Evolutionary conservation across 2,113 vertebrate species (phyloP).

Genomic region (Eulemur rufifrons): DNA sequence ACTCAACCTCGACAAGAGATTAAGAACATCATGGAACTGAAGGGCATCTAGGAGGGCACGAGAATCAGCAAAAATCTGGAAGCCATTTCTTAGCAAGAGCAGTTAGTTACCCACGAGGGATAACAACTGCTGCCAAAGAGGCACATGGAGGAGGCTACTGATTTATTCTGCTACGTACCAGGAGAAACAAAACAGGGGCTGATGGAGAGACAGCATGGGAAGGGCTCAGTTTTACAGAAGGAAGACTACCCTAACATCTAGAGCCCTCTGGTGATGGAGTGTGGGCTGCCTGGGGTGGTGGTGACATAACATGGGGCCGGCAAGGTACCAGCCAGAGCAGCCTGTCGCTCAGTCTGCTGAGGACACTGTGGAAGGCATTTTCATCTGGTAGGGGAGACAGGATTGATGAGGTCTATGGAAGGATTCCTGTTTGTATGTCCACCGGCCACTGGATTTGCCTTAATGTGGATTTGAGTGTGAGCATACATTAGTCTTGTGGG

Average conservation of each 20-base stretch:
- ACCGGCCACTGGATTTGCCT: background rate
- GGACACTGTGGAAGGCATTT: background rate
- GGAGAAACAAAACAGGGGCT: background rate
- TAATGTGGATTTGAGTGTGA: background rate
- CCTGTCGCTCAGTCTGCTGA: background rate
- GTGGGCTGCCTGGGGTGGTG: background rate
- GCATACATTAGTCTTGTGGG: background rate
- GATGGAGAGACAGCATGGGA: fast-evolving
- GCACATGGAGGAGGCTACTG: background rate
- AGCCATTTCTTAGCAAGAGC: background rate
- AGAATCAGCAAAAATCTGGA: background rate
- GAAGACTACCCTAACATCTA: background rate
- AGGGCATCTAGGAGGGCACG: background rate
- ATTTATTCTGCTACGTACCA: background rate
- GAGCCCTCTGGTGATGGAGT: background rate
- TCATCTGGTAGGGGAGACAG: background rate
- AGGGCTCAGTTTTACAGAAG: background rate
- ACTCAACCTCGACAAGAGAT: background rate
- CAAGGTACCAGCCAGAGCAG: background rate
- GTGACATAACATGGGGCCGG: background rate
- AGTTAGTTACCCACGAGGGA: no score
- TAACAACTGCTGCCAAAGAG: background rate
- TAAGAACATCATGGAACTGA: background rate
- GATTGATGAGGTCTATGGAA: background rate
- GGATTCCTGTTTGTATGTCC: background rate